Conservation (phyloP, 2,797 vertebrate genomes). For the Hydrophis major region DNA sequence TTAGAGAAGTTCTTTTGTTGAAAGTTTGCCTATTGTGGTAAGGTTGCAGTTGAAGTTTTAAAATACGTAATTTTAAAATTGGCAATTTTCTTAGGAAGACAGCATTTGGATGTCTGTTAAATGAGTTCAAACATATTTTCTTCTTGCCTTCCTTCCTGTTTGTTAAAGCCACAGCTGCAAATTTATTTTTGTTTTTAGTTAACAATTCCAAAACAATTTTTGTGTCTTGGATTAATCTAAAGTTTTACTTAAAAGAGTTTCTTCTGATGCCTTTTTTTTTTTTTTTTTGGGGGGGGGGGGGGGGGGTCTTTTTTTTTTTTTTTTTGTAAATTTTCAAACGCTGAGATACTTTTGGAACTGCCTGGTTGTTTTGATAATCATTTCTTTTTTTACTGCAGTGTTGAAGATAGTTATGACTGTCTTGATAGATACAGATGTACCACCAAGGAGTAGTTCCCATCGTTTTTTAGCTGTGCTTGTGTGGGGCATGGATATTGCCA, state of each 20-base stretch:
- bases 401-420: background rate
- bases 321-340: background rate
- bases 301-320: background rate
- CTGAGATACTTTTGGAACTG: background rate
- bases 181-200: background rate
- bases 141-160: background rate
- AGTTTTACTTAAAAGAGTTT: background rate
- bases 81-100: background rate
- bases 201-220: background rate
- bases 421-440: background rate
- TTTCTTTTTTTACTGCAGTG: background rate
- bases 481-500: background rate
- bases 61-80: background rate
- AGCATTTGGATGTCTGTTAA: background rate
- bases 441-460: background rate
- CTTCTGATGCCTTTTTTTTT: background rate
- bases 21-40: background rate
- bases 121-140: background rate
- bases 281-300: background rate
- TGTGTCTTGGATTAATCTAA: background rate
- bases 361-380: background rate
- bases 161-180: background rate
- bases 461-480: too few relatives aligned
- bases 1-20: background rate
- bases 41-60: background rate